Percentiles rank a stretch among this genome's conserved stretches.
These are phyloP conservation scores for Zenarchopterus dispar DNA, from an alignment of 2,797 vertebrate genomes.

Conservation along the genomic window DNA sequence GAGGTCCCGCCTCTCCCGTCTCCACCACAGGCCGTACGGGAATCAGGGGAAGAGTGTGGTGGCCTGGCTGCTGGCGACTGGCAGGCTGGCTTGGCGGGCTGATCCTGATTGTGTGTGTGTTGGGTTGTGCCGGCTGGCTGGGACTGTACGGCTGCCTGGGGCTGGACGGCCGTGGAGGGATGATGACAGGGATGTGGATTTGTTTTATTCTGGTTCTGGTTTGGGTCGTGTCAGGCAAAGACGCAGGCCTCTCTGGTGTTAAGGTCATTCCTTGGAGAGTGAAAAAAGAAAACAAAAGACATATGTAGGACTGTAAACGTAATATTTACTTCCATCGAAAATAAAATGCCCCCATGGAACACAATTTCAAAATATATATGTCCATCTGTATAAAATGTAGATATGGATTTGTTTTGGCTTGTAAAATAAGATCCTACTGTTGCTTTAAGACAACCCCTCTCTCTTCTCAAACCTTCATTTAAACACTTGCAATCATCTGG, in stretches of 20 bases:
- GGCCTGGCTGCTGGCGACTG: conserved; percentile 64
- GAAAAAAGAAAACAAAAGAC: conserved; percentile 20
- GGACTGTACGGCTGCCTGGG: conserved; percentile 32
- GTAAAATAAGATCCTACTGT: conserved; percentile 9
- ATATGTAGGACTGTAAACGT: conserved; percentile 1
- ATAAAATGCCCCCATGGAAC: background rate
- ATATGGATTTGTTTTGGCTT: conserved; percentile 13
- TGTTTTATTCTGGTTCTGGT: conserved; percentile 66
- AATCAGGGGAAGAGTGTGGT: conserved; percentile 17
- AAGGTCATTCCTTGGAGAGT: conserved; percentile 57
- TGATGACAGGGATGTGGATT: conserved; percentile 79
- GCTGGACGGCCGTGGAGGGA: conserved; percentile 55
- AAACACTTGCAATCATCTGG: conserved; percentile 39
- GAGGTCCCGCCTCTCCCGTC: conserved; percentile 93
- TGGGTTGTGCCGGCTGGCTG: conserved; percentile 55
- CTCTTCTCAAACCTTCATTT: conserved; percentile 32
- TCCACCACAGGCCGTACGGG: conserved; percentile 80
- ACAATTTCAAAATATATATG: background rate
- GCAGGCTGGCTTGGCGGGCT: conserved; percentile 45
- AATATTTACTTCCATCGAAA: background rate
- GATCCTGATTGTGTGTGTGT: conserved; percentile 54
- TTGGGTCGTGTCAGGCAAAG: conserved; percentile 57
- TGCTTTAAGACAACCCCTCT: background rate
- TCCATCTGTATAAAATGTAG: conserved; percentile 3
- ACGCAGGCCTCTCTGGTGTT: conserved; percentile 59